Percentiles rank a stretch among this genome's conserved stretches.
Evolutionary conservation across 2,113 vertebrate genomes (phyloP).

Genomic region (Bos taurus): DNA sequence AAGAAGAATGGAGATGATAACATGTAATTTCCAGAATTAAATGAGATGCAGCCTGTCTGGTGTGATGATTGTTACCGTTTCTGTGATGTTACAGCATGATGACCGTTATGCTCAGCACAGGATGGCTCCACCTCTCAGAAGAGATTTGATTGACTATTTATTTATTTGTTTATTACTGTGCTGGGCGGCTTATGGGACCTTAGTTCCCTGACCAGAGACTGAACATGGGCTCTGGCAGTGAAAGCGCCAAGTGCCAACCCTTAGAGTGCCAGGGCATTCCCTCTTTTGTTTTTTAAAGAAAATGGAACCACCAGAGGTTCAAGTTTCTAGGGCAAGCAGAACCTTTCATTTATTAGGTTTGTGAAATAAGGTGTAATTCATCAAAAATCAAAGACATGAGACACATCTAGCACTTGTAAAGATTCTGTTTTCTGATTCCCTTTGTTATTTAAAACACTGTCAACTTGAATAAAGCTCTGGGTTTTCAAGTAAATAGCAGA

Average conservation of each 20-base stretch:
- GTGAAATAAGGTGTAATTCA: neutral
- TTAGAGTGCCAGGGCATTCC: neutral
- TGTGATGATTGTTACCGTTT: no score
- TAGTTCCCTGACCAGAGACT: neutral
- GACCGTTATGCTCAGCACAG: neutral
- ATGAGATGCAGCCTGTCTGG: neutral
- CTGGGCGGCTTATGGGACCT: neutral
- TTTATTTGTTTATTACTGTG: neutral
- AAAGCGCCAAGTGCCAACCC: neutral
- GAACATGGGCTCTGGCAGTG: neutral
- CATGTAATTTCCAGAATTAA: neutral
- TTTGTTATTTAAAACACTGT: neutral
- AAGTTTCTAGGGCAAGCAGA: neutral
- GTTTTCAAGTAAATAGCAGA: neutral
- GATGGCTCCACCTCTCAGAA: neutral
- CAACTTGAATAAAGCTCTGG: neutral
- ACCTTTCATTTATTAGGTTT: neutral
- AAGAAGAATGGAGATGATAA: neutral
- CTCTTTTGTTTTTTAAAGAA: neutral
- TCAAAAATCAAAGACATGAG: neutral
- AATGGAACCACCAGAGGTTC: neutral
- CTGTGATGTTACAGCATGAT: neutral
- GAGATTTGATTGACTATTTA: neutral
- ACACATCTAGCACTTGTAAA: neutral
- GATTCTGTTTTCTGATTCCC: neutral